Conservation (phyloP, 2,888 invertebrate genomes). For the Tupiocoris notatus region DNA sequence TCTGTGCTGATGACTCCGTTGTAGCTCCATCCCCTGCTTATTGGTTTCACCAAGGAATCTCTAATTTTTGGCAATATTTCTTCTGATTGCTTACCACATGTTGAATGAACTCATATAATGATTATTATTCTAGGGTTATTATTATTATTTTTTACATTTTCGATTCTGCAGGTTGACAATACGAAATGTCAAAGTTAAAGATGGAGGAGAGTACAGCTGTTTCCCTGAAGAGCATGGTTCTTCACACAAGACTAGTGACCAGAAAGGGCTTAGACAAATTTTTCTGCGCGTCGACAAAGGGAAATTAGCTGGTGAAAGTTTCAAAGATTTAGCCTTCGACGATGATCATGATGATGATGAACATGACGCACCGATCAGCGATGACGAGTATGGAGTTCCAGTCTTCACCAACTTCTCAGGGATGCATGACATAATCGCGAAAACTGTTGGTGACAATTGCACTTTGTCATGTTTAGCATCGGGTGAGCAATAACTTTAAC, state of each 20-base stretch:
- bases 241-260: slow-evolving; percentile 19
- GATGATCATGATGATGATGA: slow-evolving; percentile 35
- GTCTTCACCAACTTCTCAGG: slow-evolving; percentile 42
- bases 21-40: too few species aligned
- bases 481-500: slow-evolving; percentile 40
- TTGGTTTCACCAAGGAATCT: too few species aligned
- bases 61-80: too few species aligned
- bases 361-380: slow-evolving; percentile 17
- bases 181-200: slow-evolving; percentile 56
- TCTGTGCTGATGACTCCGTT: too few species aligned
- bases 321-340: slow-evolving; percentile 19
- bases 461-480: slow-evolving; percentile 44
- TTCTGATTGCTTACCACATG: too few species aligned
- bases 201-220: slow-evolving; percentile 58
- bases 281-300: slow-evolving; percentile 23
- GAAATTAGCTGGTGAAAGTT: not conserved
- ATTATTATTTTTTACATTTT: too few species aligned
- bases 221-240: slow-evolving; percentile 41
- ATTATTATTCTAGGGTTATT: too few species aligned
- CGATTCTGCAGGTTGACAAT: slow-evolving; percentile 52
- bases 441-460: slow-evolving; percentile 40
- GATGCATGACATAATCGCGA: slow-evolving; percentile 43
- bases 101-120: too few species aligned
- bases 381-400: slow-evolving; percentile 41
- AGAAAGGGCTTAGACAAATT: slow-evolving; percentile 18